phyloP scores from a whole-genome alignment of 2,797 vertebrate genomes.

The Tapera naevia region DNA sequence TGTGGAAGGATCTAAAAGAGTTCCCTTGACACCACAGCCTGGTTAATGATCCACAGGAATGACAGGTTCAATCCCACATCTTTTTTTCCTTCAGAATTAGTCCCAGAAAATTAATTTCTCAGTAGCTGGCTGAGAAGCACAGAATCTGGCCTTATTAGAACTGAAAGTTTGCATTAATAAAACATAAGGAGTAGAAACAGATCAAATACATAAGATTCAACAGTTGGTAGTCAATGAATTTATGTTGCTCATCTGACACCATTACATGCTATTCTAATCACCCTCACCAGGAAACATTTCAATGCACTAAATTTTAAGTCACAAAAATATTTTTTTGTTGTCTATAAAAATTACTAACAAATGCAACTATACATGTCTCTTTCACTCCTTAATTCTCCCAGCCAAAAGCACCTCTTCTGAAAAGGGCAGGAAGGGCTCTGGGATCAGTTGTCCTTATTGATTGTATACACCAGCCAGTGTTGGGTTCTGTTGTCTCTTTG shows the following conservation, averaged over 20 bases:
- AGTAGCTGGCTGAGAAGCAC: background rate
- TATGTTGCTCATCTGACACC: background rate
- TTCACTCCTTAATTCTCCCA: background rate
- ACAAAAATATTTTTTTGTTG: conserved; percentile 30
- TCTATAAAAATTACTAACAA: background rate
- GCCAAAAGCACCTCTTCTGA: background rate
- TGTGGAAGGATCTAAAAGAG: background rate
- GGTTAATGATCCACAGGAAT: background rate
- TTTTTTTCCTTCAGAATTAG: background rate
- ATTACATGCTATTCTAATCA: conserved; percentile 4
- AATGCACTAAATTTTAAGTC: background rate
- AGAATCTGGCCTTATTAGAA: background rate
- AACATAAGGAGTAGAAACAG: conserved; percentile 19
- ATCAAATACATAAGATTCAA: conserved; percentile 49
- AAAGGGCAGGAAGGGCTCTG: background rate
- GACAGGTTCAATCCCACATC: background rate
- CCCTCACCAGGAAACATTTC: background rate
- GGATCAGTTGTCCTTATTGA: background rate
- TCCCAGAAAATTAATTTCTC: conserved; percentile 23
- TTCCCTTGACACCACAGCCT: background rate
- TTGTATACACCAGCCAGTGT: background rate
- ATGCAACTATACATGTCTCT: background rate
- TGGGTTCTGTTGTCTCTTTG: background rate
- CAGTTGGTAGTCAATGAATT: conserved; percentile 29
- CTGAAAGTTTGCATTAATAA: conserved; percentile 20